Percentiles rank a stretch among this genome's conserved stretches.
Evolutionary conservation across 1,140 invertebrate genomes (phyloP).

Genomic region (Acromyrmex heyeri): DNA sequence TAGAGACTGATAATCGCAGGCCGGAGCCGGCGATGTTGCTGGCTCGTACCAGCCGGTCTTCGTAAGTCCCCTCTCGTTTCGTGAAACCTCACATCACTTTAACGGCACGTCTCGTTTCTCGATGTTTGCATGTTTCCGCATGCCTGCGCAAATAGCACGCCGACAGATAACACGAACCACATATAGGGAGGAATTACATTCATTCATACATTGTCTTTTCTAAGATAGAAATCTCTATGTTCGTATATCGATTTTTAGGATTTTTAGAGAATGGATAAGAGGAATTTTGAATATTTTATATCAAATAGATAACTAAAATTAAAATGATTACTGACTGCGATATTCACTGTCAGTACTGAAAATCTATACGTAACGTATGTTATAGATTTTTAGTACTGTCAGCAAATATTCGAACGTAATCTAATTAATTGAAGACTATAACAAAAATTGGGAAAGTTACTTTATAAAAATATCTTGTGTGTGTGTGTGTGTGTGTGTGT

Average conservation of each 20-base stretch:
- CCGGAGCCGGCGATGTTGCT: constrained; percentile 70
- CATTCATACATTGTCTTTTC: not conserved
- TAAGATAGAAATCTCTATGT: constrained; percentile 8
- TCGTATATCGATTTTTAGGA: constrained; percentile 11
- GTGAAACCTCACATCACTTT: constrained; percentile 26
- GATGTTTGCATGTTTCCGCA: constrained; percentile 80
- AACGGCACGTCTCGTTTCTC: constrained; percentile 44
- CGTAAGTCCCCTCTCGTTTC: constrained; percentile 62
- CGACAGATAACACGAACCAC: constrained; percentile 69
- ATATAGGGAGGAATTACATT: constrained; percentile 21
- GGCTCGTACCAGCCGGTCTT: constrained; percentile 68
- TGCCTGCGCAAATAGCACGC: constrained; percentile 72
- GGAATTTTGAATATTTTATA: not conserved
- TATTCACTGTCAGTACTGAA: too few relatives aligned
- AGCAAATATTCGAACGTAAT: not conserved
- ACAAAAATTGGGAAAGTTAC: too few relatives aligned
- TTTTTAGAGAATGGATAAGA: not conserved
- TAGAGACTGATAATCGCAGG: constrained; percentile 57
- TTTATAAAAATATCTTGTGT: too few relatives aligned
- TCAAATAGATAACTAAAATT: not conserved
- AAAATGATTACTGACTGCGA: too few relatives aligned
- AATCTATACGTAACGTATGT: too few relatives aligned
- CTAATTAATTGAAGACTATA: constrained; percentile 3
- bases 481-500: too few relatives aligned
- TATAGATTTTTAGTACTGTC: too few relatives aligned